Evolutionary conservation across 2,113 vertebrate species (phyloP).

Genomic region (Entelurus aequoreus): DNA sequence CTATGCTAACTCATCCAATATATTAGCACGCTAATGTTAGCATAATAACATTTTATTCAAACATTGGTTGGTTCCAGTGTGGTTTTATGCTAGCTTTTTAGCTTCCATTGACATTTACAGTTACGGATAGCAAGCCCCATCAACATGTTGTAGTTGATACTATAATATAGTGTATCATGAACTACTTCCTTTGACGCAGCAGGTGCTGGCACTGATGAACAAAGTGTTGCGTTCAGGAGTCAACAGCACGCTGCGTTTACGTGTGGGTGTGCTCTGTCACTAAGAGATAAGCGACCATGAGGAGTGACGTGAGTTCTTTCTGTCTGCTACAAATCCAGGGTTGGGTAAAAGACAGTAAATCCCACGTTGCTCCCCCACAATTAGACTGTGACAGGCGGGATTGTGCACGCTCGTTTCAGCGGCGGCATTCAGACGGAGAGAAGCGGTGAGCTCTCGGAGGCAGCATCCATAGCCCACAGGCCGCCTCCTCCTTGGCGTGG

Average conservation of each 20-base stretch:
- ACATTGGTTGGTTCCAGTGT: too few species aligned
- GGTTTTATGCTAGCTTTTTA: too few species aligned
- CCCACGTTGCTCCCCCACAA: constrained; percentile 45
- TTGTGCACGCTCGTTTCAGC: constrained; percentile 28
- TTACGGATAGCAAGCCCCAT: too few species aligned
- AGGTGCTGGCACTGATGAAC: neutral
- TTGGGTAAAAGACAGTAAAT: constrained; percentile 33
- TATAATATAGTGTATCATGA: too few species aligned
- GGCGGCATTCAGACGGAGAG: constrained; percentile 41
- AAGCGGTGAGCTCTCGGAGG: constrained; percentile 41
- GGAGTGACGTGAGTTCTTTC: constrained; percentile 28
- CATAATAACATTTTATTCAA: too few species aligned
- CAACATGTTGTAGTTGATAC: too few species aligned
- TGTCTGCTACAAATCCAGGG: constrained; percentile 28
- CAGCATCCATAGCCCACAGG: constrained; percentile 47
- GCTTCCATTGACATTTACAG: too few species aligned
- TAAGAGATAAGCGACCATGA: constrained; percentile 51
- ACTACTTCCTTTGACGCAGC: too few species aligned
- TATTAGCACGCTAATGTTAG: too few species aligned
- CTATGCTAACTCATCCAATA: too few species aligned
- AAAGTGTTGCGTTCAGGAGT: constrained; percentile 8
- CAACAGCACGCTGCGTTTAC: constrained; percentile 17
- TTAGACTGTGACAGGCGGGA: constrained; percentile 38
- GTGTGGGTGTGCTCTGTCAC: constrained; percentile 48
- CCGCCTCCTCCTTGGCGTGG: constrained; percentile 40